Percentiles rank a stretch among this genome's conserved stretches.
These are phyloP conservation scores for Acipenser oxyrinchus DNA, from an alignment of 2,797 vertebrate species.

Conservation along the genomic window DNA sequence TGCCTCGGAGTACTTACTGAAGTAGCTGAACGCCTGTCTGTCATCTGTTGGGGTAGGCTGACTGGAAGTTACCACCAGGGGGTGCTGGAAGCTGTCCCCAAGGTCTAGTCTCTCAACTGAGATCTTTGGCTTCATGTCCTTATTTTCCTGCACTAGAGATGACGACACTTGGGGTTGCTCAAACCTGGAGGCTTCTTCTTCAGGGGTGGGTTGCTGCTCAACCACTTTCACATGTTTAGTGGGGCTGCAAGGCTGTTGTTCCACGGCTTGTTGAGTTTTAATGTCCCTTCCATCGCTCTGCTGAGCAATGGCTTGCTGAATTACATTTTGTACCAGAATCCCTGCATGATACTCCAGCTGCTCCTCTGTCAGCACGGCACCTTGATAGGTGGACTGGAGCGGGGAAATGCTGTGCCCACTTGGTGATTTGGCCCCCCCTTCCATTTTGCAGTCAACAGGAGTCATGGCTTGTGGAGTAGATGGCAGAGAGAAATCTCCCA, in stretches of 20 bases:
- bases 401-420: conserved; percentile 53
- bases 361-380: conserved; percentile 58
- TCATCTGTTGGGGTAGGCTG: conserved; percentile 49
- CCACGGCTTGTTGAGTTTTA: conserved; percentile 28
- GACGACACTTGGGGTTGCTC: conserved; percentile 47
- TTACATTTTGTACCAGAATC: conserved; percentile 82
- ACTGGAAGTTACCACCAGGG: conserved; percentile 25
- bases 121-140: conserved; percentile 65
- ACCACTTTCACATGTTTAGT: conserved; percentile 20
- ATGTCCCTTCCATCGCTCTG: conserved; percentile 53
- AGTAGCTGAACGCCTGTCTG: conserved; percentile 82
- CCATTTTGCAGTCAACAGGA: conserved; percentile 60
- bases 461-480: conserved; percentile 76
- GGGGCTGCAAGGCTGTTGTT: conserved; percentile 29
- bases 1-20: conserved; percentile 93
- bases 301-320: conserved; percentile 82
- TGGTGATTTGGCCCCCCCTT: conserved; percentile 55
- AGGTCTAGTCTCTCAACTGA: conserved; percentile 57
- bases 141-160: conserved; percentile 63
- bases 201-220: conserved; percentile 35
- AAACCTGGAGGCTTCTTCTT: conserved; percentile 31
- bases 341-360: conserved; percentile 84
- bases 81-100: conserved; percentile 37
- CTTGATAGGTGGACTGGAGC: conserved; percentile 40
- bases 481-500: conserved; percentile 71